Evolutionary conservation across 2,888 invertebrate genomes (phyloP).

Genomic region (Melanostoma scalare): DNA sequence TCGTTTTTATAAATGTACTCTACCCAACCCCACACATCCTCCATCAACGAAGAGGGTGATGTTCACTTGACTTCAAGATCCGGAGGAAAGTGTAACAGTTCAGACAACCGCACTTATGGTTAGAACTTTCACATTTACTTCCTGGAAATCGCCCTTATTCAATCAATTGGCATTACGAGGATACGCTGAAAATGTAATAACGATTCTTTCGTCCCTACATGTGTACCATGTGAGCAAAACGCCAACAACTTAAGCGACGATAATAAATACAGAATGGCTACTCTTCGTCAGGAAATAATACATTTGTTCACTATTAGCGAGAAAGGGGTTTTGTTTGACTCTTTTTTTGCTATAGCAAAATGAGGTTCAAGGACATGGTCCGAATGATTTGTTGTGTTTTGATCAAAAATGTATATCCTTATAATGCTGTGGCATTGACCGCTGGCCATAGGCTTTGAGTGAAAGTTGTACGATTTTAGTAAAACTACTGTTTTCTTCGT

Average conservation of each 20-base stretch:
- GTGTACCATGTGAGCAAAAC: constrained; percentile 46
- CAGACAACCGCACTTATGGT: constrained; percentile 72
- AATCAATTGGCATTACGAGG: constrained; percentile 70
- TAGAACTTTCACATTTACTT: constrained; percentile 69
- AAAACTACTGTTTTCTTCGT: too few species aligned
- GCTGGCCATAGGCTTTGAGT: too few species aligned
- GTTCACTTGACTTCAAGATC: constrained; percentile 71
- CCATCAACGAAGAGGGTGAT: constrained; percentile 32
- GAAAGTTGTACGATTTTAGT: too few species aligned
- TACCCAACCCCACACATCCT: constrained; percentile 22
- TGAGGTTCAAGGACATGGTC: too few species aligned
- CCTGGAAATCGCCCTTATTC: constrained; percentile 71
- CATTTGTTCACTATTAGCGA: too few species aligned
- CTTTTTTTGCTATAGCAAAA: too few species aligned
- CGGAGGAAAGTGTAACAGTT: constrained; percentile 71
- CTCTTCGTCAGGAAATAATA: not conserved
- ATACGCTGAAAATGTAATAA: constrained; percentile 34
- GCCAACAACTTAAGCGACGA: constrained; percentile 2
- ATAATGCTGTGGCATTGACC: too few species aligned
- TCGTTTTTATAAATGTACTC: constrained; percentile 8
- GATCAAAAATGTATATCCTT: too few species aligned
- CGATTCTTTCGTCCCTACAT: constrained; percentile 50
- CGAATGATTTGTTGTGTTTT: too few species aligned
- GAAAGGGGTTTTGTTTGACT: too few species aligned
- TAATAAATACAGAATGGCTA: not conserved